Evolutionary conservation across 2,113 vertebrate species (phyloP), one percentile per base, ranked within the genome.

Genomic region (Chaetura pelagica): DNA sequence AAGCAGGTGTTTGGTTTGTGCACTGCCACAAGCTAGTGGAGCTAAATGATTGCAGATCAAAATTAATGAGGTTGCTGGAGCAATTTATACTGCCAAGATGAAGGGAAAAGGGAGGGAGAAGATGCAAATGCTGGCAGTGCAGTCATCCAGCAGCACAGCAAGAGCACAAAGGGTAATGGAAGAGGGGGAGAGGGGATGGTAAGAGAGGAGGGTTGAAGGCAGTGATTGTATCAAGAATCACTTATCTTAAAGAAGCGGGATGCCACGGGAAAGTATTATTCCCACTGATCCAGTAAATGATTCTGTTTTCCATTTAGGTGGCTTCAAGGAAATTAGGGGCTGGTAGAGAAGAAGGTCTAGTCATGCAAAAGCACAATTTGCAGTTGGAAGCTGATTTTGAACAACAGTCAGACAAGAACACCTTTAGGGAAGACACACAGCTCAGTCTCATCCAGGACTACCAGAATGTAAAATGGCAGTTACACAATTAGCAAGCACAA

Each of bases 241-340:
- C 55, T 67, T 87, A 9, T 64, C 90, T 69, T 76, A 79, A 64
- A 0, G 0, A 88, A 66, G 68, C 5, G 0, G 42, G 11, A 23
- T 23, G 79, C 51, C 85, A 71, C 44, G 42, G 55, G 79, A 46
- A 84, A 93, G 76, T 85, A 67, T 79, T 89, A 87, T 52, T 91
- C 77, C 58, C 81, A 62, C 58, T 91, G 89, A 92, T 83, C 67
- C 75, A 89, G 85, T 59, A 92, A 87, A 87, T 92, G 11, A 94
- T 59, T 86, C 75, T 91, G 63, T 90, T 95, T 91, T 68, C 48
- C 49, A 27, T 51, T 46, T 29, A 66, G 42, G 76, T 35, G 42
- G 74, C 74, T 82, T 44, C 48, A 51, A 82, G 74, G 62, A 80
- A 81, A 48, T 46, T 49, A n/a, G 24, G 61, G 42, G 23, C 62